Evolutionary conservation across 2,888 invertebrate species (phyloP).

Genomic region (Lasioglossum figueresi): DNA sequence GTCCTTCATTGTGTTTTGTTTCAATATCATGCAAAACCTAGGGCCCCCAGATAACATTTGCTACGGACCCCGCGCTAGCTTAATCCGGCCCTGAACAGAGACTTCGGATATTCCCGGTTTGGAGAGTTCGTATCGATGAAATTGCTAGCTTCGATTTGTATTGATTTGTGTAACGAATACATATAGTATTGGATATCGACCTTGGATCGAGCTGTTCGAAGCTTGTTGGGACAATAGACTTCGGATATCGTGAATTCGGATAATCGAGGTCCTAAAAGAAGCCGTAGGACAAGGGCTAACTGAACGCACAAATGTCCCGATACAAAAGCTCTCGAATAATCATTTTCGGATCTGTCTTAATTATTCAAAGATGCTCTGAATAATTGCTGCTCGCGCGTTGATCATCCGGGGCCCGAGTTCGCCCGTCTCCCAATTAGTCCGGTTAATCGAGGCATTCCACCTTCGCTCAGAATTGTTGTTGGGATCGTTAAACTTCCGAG

Average conservation of each 20-base stretch:
- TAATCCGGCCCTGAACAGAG: no score
- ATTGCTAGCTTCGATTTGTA: neutral
- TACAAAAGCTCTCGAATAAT: neutral
- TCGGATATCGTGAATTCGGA: no score
- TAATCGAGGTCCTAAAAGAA: no score
- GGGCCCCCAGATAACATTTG: no score
- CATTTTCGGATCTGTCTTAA: neutral
- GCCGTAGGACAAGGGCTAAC: no score
- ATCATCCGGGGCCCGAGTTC: neutral
- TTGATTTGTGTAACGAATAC: neutral
- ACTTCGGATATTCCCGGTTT: no score
- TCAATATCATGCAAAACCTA: no score
- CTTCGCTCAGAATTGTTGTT: neutral
- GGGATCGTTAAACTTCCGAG: neutral
- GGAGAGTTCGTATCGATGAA: no score
- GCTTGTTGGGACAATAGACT: no score
- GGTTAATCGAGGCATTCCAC: neutral
- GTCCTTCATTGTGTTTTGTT: no score
- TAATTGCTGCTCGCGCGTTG: neutral
- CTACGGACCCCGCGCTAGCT: no score
- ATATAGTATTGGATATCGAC: neutral
- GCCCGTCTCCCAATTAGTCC: neutral
- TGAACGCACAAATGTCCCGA: neutral
- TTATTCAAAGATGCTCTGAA: neutral
- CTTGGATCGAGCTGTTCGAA: no score